Evolutionary conservation across 2,888 invertebrate species (phyloP).

Genomic region (Penaeus monodon): DNA sequence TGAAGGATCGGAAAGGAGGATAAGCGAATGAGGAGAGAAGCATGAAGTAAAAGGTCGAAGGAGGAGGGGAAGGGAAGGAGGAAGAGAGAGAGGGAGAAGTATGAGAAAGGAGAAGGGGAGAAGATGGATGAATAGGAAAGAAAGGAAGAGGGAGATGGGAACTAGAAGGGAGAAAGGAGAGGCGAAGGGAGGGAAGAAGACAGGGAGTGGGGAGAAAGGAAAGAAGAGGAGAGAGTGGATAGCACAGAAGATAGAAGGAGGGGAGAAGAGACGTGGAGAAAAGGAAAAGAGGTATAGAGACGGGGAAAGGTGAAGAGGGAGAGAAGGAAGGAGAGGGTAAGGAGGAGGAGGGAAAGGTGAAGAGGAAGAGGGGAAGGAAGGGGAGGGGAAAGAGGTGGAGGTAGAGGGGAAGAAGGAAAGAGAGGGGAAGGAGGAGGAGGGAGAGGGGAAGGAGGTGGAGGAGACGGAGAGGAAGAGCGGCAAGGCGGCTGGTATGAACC

Average conservation of each 20-base stretch:
- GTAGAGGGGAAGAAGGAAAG: not conserved
- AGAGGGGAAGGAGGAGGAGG: not conserved
- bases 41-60: not conserved
- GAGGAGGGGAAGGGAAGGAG: not conserved
- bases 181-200: not conserved
- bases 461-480: not conserved
- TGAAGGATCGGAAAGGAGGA: not conserved
- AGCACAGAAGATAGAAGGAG: too few relatives aligned
- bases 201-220: too few relatives aligned
- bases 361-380: not conserved
- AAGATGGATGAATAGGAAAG: not conserved
- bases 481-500: too few relatives aligned
- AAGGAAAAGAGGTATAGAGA: not conserved
- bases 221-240: too few relatives aligned
- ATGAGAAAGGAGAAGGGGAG: not conserved
- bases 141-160: not conserved
- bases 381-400: not conserved
- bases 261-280: too few relatives aligned
- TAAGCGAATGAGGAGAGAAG: not conserved
- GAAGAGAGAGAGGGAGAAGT: not conserved
- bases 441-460: not conserved
- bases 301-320: not conserved
- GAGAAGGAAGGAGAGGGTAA: not conserved
- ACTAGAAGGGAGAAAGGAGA: not conserved
- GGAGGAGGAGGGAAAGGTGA: not conserved